These are phyloP conservation scores for Antheraea mylitta DNA, from an alignment of 1,140 invertebrate species.

Conservation along the genomic window DNA sequence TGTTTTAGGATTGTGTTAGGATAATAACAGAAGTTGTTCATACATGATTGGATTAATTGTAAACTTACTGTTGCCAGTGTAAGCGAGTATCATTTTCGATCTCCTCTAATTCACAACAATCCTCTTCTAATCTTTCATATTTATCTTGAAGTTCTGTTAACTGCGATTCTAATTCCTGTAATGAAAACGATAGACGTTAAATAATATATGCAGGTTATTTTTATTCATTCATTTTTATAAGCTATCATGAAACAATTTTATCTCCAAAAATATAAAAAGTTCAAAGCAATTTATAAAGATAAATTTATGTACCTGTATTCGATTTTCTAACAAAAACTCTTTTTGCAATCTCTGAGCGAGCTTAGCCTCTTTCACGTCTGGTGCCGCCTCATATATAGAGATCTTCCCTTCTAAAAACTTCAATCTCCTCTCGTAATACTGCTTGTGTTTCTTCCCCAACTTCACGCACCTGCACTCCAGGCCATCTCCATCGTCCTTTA, in stretches of 20 bases:
- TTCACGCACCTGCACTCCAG: conserved; percentile 72
- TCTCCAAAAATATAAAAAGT: background rate
- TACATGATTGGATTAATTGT: background rate
- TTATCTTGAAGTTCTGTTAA: conserved; percentile 79
- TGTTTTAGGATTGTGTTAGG: no score
- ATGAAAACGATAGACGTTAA: conserved; percentile 27
- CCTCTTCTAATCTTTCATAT: conserved; percentile 81
- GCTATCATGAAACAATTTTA: background rate
- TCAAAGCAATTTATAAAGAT: background rate
- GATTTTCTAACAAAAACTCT: conserved; percentile 78
- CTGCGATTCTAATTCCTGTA: conserved; percentile 78
- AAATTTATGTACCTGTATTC: conserved; percentile 64
- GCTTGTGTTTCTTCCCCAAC: conserved; percentile 76
- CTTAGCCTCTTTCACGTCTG: conserved; percentile 79
- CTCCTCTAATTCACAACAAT: conserved; percentile 84
- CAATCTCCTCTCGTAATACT: conserved; percentile 81
- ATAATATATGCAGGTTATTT: background rate
- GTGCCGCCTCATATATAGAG: conserved; percentile 80
- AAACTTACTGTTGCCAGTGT: conserved; percentile 80
- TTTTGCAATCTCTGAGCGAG: conserved; percentile 80
- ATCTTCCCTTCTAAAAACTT: conserved; percentile 80
- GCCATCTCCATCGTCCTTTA: conserved; percentile 57
- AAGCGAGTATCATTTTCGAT: conserved; percentile 84
- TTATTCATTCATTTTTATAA: no score
- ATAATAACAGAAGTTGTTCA: no score